These are phyloP conservation scores for Trissolcus basalis DNA, from an alignment of 1,140 invertebrate genomes.

Conservation along the genomic window DNA sequence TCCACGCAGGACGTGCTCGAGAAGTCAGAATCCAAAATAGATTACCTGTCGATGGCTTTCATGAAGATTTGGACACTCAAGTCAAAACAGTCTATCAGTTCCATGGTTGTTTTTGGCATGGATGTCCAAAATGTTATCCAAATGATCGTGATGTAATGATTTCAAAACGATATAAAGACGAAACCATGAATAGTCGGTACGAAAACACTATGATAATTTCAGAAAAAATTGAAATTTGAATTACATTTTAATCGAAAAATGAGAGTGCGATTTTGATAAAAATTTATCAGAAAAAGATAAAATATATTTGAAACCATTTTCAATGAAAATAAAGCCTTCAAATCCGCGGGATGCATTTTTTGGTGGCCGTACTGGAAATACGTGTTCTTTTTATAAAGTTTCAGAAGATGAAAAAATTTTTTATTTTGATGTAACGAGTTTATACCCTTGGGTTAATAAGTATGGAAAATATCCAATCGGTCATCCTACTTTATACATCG, in stretches of 20 bases:
- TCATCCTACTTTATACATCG: conserved; percentile 57
- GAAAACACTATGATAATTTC: conserved; percentile 1
- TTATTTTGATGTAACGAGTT: conserved; percentile 64
- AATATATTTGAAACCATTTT: conserved; percentile 1
- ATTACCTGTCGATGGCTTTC: conserved; percentile 29
- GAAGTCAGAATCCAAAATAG: neutral
- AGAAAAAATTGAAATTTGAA: conserved; percentile 2
- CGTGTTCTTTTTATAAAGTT: conserved; percentile 55
- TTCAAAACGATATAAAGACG: neutral
- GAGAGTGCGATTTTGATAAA: conserved; percentile 2
- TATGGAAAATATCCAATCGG: conserved; percentile 63
- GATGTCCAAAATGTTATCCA: conserved; percentile 14
- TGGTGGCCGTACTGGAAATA: conserved; percentile 64
- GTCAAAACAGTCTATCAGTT: conserved; percentile 34
- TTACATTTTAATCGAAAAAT: conserved; percentile 2
- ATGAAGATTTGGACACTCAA: conserved; percentile 6
- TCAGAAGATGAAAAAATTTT: conserved; percentile 62
- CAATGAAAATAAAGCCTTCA: neutral
- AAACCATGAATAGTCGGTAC: neutral
- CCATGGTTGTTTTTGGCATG: no score
- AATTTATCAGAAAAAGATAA: neutral
- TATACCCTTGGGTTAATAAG: conserved; percentile 64
- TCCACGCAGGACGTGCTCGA: neutral
- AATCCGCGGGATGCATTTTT: conserved; percentile 45
- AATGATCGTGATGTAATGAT: neutral